A percentile compares a stretch with the other conserved stretches of the same genome.
Conservation (phyloP, 2,113 vertebrate species). For the Erythrocercus mccallii region DNA sequence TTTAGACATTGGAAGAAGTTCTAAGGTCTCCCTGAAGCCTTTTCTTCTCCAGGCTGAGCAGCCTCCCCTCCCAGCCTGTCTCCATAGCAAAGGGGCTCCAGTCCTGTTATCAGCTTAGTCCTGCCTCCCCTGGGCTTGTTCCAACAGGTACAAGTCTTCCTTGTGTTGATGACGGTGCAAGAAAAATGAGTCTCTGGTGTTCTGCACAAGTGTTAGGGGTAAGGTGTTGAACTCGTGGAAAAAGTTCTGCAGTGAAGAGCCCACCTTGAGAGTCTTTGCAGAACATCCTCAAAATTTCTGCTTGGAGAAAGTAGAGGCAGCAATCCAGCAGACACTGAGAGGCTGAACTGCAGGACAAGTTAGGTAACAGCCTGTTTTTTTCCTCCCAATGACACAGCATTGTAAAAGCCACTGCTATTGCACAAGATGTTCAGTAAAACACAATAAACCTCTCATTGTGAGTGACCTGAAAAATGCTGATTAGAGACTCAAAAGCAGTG, state of each 20-base stretch:
- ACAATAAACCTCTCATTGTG: background rate
- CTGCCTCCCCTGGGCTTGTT: background rate
- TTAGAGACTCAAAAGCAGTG: background rate
- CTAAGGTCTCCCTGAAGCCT: background rate
- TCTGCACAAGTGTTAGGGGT: background rate
- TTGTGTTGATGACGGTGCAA: background rate
- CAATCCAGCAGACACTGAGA: background rate
- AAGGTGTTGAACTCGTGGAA: background rate
- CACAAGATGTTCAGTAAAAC: background rate
- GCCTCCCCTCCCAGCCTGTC: background rate
- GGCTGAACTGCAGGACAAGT: background rate
- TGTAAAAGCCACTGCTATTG: background rate
- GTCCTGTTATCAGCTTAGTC: too few species aligned
- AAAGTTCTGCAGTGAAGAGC: background rate
- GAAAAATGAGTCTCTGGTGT: background rate
- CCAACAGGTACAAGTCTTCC: background rate
- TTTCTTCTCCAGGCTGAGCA: background rate
- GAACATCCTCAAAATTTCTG: background rate
- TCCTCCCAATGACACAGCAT: background rate
- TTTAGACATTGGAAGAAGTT: background rate
- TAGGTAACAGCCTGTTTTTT: background rate
- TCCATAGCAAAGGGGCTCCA: background rate
- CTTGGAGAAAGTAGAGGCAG: background rate
- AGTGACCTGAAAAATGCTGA: background rate
- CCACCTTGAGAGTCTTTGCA: background rate